Base-by-base conservation (phyloP, 1,140 invertebrate genomes). In the Hyles vespertilio region DNA sequence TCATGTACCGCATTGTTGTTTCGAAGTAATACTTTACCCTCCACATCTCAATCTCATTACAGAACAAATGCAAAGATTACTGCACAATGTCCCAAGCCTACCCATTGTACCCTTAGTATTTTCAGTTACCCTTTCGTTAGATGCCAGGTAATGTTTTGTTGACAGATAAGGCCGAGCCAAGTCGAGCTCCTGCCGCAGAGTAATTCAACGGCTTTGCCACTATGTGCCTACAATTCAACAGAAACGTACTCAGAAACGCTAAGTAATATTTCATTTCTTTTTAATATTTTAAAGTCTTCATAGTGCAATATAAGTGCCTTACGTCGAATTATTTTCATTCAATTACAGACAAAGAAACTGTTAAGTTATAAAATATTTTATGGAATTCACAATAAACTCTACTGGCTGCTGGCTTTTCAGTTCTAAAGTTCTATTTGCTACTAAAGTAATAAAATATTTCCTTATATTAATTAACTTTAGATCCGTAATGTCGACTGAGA, bases 101-200 rank as follows among this genome's bases (percentile, higher is more conserved):
- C 36, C 36, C 8, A 5, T n/a, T 48, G 32, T n/a, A 53, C 51
- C 51, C 53, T 56, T 34, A 50, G 36, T 59, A 61, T 62, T 63
- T 67, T 61, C 61, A 65, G 65, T 63, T 65, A 65, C 64, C 65
- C 60, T 74, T 65, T 58, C 60, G 57, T 51, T 60, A 65, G 66
- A 70, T 60, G 66, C 65, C 68, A 69, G 69, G 70, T 70, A 74
- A 72, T 74, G 75, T 77, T 78, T 74, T 77, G 77, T 80, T 81
- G 77, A 81, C 73, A 81, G 80, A 83, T 83, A 83, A 83, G 72
- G 52, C 22, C 57, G 62, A 70, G 77, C 77, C 78, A 81, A 83
- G 68, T 65, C 61, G 64, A 33, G 72, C 55, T 52, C 56, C 57
- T 64, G 53, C 59, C 62, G 68, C 65, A 67, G 60, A 57, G 70